Evolutionary conservation across 2,113 vertebrate species (phyloP), one percentile per base, ranked within the genome.

Genomic region (Brachyhypopomus occidentalis): DNA sequence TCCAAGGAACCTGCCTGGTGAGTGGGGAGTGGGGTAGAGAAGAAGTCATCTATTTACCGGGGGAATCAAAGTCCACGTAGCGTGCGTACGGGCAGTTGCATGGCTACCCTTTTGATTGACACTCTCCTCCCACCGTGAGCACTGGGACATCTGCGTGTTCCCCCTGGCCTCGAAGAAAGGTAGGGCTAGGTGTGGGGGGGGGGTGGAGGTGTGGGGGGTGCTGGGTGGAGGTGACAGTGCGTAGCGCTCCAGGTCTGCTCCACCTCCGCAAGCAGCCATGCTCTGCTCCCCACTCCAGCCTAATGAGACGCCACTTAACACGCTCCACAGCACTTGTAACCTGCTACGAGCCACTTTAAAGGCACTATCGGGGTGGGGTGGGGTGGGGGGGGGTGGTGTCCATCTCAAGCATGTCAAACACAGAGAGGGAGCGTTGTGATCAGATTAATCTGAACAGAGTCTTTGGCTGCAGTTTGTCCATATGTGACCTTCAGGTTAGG

Each of bases 21-120:
- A 79, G 81, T 75, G 52, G 78, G 64, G 85, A 78, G 80, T 17
- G 69, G 76, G 83, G 63, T 70, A 64, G 85, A 84, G 41, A 84
- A 86, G 82, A 86, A 82, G 58, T 23, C 89, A 82, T 87, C 83
- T 85, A 83, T 86, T 91, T 90, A 83, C 67, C 67, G 74, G 69
- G 62, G 82, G 71, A 77, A 85, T 83, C 62, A 75, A 64, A 83
- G 77, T 90, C 79, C 22, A 58, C 25, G 69, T 67, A 75, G 63
- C 67, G n/a, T 88, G 83, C 74, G 75, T 82, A 77, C 77, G 69
- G 74, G 81, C 84, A 84, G 79, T 85, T 91, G 91, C 90, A 83
- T 89, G 89, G 84, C 77, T 90, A 87, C 83, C 86, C 84, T 81
- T 88, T 86, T 92, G 92, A 93, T 89, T 91, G 92, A 93, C 92